Evolutionary conservation across 2,797 vertebrate genomes (phyloP).

Genomic region (Phalloptychus januarius): DNA sequence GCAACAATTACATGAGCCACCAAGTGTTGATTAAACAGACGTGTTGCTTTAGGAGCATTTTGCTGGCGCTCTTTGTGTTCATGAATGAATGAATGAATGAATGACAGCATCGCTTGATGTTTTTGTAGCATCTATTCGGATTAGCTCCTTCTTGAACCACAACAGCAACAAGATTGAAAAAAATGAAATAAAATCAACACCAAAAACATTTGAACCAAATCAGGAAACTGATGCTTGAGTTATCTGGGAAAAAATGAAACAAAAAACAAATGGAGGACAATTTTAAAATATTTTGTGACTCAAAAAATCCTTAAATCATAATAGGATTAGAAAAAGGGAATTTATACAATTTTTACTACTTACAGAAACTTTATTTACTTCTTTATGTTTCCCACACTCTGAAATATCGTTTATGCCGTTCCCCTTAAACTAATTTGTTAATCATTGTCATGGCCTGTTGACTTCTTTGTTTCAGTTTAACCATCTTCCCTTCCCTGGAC

Average conservation of each 20-base stretch:
- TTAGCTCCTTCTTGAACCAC: background rate
- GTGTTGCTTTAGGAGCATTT: no score
- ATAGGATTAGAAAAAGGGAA: background rate
- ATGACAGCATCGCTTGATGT: background rate
- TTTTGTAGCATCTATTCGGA: background rate
- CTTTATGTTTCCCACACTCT: background rate
- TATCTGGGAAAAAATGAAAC: background rate
- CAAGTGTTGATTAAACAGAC: no score
- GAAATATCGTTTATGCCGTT: background rate
- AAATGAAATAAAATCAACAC: background rate
- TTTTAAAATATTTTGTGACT: background rate
- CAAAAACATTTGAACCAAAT: background rate
- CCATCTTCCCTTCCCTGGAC: background rate
- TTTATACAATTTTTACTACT: background rate
- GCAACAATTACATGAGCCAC: no score
- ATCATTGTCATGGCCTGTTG: background rate
- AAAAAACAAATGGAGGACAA: background rate
- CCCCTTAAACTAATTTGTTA: background rate
- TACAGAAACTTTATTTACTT: background rate
- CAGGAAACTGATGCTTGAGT: background rate
- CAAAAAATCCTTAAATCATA: background rate
- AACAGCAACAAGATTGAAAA: background rate
- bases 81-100: no score
- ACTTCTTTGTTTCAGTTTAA: background rate
- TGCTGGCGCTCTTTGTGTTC: no score